Conservation (phyloP, 2,113 vertebrate species). For the Zosterops japonicus region DNA sequence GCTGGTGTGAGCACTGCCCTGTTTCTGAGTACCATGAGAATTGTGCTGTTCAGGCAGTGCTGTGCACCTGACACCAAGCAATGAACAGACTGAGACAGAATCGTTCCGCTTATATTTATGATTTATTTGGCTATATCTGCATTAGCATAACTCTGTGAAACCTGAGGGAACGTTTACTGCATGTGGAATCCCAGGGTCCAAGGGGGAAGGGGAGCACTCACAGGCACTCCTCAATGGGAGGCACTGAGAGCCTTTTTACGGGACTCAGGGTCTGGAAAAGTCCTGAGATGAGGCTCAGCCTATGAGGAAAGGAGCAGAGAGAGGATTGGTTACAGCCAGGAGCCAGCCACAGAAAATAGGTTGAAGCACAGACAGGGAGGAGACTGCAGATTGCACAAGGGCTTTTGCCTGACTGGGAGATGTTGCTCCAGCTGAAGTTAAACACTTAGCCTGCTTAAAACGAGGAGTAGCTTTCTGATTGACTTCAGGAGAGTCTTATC, state of each 20-base stretch:
- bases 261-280: conserved; percentile 75
- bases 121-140: conserved; percentile 19
- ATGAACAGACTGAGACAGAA: background rate
- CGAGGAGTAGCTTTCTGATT: background rate
- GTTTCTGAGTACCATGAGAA: accelerated
- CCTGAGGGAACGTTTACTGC: background rate
- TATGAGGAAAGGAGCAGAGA: conserved; percentile 39
- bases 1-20: background rate
- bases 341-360: background rate
- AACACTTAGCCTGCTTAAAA: background rate
- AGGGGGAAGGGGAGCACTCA: conserved; percentile 31
- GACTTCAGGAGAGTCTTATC: background rate
- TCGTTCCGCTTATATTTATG: background rate
- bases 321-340: background rate
- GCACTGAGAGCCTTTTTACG: conserved; percentile 69
- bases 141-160: background rate
- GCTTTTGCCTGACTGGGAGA: background rate
- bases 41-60: accelerated
- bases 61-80: background rate
- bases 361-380: background rate
- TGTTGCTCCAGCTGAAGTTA: background rate
- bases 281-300: conserved; percentile 81
- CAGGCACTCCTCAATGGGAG: conserved; percentile 58
- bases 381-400: background rate
- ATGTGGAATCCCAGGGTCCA: background rate